Evolutionary conservation across 2,888 invertebrate genomes (phyloP).

Genomic region (Euproctis similis): DNA sequence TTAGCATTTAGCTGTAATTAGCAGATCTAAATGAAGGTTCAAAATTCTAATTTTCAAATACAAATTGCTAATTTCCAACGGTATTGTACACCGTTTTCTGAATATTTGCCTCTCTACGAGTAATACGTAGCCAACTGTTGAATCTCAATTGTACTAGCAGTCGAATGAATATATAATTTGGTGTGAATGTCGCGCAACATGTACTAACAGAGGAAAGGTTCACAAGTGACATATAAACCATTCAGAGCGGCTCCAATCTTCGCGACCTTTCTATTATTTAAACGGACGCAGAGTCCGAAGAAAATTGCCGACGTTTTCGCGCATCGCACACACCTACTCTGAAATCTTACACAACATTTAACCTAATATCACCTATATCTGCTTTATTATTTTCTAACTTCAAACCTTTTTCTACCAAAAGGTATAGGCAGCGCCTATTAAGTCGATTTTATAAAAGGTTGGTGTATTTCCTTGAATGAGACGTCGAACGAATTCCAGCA

Average conservation of each 20-base stretch:
- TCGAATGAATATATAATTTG: constrained; percentile 67
- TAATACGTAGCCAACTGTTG: constrained; percentile 36
- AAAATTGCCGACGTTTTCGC: constrained; percentile 56
- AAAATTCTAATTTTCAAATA: too few species aligned
- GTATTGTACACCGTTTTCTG: not conserved
- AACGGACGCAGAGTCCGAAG: constrained; percentile 54
- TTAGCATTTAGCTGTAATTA: too few species aligned
- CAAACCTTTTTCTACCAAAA: too few species aligned
- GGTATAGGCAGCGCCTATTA: too few species aligned
- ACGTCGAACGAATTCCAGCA: too few species aligned
- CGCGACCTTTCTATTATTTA: constrained; percentile 72
- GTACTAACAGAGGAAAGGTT: constrained; percentile 59
- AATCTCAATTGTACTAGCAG: constrained; percentile 41
- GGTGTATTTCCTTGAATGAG: too few species aligned
- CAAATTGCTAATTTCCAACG: too few species aligned
- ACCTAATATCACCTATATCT: not conserved
- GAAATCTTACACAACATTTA: constrained; percentile 17
- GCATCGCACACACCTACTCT: constrained; percentile 38
- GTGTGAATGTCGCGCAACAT: constrained; percentile 53
- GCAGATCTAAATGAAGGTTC: too few species aligned
- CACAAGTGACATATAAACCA: constrained; percentile 73
- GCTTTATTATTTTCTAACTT: too few species aligned
- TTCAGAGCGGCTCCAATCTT: constrained; percentile 68
- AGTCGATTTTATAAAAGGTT: too few species aligned
- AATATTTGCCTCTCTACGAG: constrained; percentile 2